A percentile compares a stretch with the other conserved stretches of the same genome.
phyloP scores from a whole-genome alignment of 2,113 vertebrate species.

The Mellivora capensis region DNA sequence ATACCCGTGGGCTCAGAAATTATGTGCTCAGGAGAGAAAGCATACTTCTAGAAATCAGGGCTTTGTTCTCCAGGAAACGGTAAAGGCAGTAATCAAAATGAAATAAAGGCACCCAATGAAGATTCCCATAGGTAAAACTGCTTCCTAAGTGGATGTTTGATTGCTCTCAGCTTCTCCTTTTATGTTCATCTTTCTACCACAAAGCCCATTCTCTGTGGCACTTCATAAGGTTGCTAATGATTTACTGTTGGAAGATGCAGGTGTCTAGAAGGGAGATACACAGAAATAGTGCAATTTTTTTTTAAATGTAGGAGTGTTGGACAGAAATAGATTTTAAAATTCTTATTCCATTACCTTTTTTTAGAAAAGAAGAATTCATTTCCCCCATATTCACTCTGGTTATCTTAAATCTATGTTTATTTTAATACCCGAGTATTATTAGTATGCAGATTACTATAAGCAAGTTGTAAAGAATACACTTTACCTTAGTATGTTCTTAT shows the following conservation, averaged over 20 bases:
- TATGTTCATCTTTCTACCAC: constrained; percentile 50
- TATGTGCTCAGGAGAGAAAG: constrained; percentile 44
- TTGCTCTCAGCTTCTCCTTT: constrained; percentile 53
- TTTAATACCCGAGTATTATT: neutral
- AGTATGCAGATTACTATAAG: neutral
- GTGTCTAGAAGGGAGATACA: neutral
- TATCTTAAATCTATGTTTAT: constrained; percentile 7
- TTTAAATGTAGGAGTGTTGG: neutral
- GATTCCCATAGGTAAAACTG: constrained; percentile 46
- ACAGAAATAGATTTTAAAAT: constrained; percentile 22
- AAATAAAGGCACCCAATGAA: constrained; percentile 61
- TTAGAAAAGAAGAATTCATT: neutral
- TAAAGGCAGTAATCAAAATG: constrained; percentile 64
- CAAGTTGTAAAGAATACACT: neutral
- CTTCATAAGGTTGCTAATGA: constrained; percentile 57
- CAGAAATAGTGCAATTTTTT: neutral
- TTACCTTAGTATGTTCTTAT: neutral
- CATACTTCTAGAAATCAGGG: constrained; percentile 43
- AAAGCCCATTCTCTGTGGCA: constrained; percentile 30
- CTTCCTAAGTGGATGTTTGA: constrained; percentile 61
- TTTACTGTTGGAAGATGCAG: constrained; percentile 37
- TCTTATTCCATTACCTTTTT: neutral
- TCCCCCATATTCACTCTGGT: neutral
- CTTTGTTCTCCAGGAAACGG: constrained; percentile 65
- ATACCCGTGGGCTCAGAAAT: constrained; percentile 45